Conservation (phyloP, 2,888 invertebrate species). For the Brassicogethes aeneus region DNA sequence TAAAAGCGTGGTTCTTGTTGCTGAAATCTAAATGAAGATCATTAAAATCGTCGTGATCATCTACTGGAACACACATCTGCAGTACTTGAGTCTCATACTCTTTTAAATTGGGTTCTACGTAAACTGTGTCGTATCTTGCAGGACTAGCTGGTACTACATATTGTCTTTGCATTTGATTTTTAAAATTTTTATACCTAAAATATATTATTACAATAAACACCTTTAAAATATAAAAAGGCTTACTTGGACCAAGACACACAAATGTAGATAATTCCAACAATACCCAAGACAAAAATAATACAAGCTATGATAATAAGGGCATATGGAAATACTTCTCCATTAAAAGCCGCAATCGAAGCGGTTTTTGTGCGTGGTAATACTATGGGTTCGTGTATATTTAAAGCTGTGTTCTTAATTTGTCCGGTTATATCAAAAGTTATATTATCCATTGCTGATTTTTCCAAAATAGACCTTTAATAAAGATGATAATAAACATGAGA, state of each 20-base stretch:
- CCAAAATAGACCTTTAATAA: constrained; percentile 47
- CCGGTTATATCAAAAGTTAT: constrained; percentile 61
- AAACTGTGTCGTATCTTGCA: constrained; percentile 60
- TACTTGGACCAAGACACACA: constrained; percentile 91
- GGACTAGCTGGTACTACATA: constrained; percentile 51
- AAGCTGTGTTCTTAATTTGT: constrained; percentile 57
- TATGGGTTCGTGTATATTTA: constrained; percentile 55
- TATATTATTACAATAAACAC: background rate
- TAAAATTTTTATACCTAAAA: constrained; percentile 75
- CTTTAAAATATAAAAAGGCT: constrained; percentile 19
- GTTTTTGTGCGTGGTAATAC: constrained; percentile 39
- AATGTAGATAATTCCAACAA: constrained; percentile 85
- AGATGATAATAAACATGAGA: no score
- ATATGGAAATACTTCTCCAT: constrained; percentile 70
- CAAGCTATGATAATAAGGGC: constrained; percentile 82
- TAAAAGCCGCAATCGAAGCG: constrained; percentile 38
- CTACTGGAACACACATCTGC: constrained; percentile 85
- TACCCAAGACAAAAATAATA: constrained; percentile 79
- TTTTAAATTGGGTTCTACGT: constrained; percentile 71
- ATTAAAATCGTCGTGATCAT: constrained; percentile 66
- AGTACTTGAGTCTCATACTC: constrained; percentile 93
- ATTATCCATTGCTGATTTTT: constrained; percentile 54
- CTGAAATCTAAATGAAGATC: constrained; percentile 81
- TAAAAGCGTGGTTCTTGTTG: constrained; percentile 79
- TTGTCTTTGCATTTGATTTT: constrained; percentile 51